A percentile compares a stretch with the other conserved stretches of the same genome.
Conservation (phyloP, 2,888 invertebrate genomes). For the Ariolimax columbianus region DNA sequence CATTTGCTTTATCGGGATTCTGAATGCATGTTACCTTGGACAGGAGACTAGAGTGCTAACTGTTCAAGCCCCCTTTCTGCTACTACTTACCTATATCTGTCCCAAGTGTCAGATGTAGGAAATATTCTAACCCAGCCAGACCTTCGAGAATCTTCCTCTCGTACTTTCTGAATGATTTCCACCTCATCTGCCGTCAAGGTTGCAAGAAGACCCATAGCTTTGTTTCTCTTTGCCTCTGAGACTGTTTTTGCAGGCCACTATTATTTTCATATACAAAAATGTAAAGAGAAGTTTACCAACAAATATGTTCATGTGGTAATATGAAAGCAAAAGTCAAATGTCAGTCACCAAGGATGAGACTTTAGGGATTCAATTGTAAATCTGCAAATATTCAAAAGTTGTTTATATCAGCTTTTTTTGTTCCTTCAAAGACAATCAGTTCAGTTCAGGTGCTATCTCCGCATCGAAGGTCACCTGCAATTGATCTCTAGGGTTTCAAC, state of each 20-base stretch:
- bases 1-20: too few relatives aligned
- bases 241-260: conserved; percentile 71
- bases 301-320: too few relatives aligned
- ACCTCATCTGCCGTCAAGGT: conserved; percentile 87
- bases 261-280: conserved; percentile 38
- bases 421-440: too few relatives aligned
- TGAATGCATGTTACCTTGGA: too few relatives aligned
- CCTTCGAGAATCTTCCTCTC: conserved; percentile 88
- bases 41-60: too few relatives aligned
- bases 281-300: neutral
- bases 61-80: too few relatives aligned
- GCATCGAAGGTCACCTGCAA: too few relatives aligned
- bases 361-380: too few relatives aligned
- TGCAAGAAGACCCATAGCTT: conserved; percentile 55
- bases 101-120: conserved; percentile 92
- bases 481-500: too few relatives aligned
- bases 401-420: too few relatives aligned
- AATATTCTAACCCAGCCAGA: conserved; percentile 94
- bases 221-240: conserved; percentile 53
- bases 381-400: too few relatives aligned
- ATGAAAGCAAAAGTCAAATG: neutral
- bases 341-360: neutral
- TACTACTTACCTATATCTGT: conserved; percentile 75
- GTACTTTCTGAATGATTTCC: conserved; percentile 86
- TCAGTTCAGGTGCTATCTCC: too few relatives aligned